Base-by-base conservation (phyloP, 2,888 invertebrate genomes). In the Cheiracanthium punctorium region DNA sequence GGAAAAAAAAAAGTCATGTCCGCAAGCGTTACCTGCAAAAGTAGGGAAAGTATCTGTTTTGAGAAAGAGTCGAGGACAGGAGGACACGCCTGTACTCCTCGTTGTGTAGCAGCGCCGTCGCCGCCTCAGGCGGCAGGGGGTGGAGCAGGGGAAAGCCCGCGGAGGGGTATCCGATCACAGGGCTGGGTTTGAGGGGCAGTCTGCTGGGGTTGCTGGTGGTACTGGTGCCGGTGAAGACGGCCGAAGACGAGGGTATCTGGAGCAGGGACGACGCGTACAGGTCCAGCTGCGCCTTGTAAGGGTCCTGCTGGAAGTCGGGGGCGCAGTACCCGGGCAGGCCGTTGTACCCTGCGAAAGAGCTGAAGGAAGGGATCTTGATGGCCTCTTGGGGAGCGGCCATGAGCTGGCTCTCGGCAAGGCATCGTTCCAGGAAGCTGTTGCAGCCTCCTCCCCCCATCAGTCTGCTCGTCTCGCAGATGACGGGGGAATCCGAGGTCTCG, bases 131-230 rank as follows among this genome's bases (percentile, higher is more conserved):
- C 1, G 52, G 52, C n/a, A n/a, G n/a, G 14, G 69, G 28, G 67
- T 79, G 73, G 4, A 85, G 29, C 33, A 85, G 2, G 28, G 41
- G 84, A 29, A 79, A 85, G 10, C 58, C 70, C 41, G 12, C 73
- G 14, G 82, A 5, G 2, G 84, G 79, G 10, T 79, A 43, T 24
- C 84, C 79, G 0, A 85, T 79, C 41, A 85, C 79, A 80, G 84
- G 84, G 73, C 84, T 85, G 41, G 84, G 84, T 37, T 85, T 85
- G 29, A 85, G 73, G 1, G 84, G 84, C 17, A 80, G 37, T 65
- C 84, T 79, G 20, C 20, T 37, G 5, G n/a, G 75, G 32, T 28
- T 82, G 30, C 20, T 64, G 0, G 73, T 29, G 30, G 30, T 65
- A 65, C 72, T 43, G 2, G 77, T 24, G n/a, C n/a, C n/a, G 4